These are phyloP conservation scores for Myodes glareolus DNA, from an alignment of 2,113 vertebrate species.

Conservation along the genomic window DNA sequence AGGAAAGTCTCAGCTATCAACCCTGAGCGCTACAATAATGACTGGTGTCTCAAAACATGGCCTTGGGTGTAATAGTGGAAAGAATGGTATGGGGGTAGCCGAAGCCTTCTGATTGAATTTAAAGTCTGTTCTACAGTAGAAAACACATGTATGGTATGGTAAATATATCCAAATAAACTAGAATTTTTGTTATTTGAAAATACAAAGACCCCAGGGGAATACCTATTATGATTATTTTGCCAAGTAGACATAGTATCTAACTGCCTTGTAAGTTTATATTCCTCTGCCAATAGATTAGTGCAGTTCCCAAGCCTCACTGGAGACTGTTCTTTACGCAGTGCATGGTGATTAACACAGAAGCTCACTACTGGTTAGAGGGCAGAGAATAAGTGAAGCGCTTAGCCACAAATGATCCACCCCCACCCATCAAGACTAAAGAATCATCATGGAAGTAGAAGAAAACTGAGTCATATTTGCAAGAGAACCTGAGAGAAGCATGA, in stretches of 20 bases:
- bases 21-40: neutral
- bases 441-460: neutral
- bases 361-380: neutral
- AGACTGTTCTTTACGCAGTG: too few species aligned
- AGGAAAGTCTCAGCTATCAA: neutral
- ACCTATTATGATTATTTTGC: neutral
- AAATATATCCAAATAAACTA: neutral
- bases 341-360: neutral
- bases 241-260: neutral
- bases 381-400: neutral
- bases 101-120: neutral
- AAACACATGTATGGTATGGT: neutral
- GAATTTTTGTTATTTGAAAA: neutral
- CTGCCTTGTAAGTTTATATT: neutral
- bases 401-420: neutral
- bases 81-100: neutral
- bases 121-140: neutral
- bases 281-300: neutral
- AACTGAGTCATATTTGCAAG: neutral
- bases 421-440: too few species aligned
- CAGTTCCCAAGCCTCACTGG: neutral
- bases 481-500: neutral
- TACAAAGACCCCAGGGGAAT: too few species aligned
- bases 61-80: neutral
- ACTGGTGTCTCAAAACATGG: neutral